Evolutionary conservation across 2,113 vertebrate genomes (phyloP).

Genomic region (Peromyscus leucopus): DNA sequence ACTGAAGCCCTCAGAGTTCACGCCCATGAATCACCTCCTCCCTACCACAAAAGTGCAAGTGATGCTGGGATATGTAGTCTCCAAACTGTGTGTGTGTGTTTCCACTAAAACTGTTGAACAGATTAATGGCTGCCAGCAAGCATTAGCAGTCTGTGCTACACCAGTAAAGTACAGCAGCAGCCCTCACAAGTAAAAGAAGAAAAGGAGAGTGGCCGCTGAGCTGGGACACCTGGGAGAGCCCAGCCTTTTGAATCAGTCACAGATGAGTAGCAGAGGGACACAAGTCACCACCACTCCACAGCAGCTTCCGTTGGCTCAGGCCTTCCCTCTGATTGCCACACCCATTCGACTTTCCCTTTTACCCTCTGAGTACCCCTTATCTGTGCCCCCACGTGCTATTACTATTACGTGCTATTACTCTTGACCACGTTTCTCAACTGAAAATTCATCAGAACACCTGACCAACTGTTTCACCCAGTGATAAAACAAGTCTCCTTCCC

Average conservation of each 20-base stretch:
- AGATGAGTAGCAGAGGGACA: neutral
- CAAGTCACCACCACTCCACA: neutral
- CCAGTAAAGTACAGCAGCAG: neutral
- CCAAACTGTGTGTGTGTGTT: neutral
- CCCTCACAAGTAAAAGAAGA: neutral
- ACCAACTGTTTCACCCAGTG: neutral
- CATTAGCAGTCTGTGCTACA: neutral
- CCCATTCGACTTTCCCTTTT: neutral
- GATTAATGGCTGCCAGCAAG: neutral
- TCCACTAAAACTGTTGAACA: neutral
- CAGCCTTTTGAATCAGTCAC: neutral
- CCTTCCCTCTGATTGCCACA: neutral
- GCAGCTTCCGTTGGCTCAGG: no score
- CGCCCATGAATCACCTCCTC: neutral
- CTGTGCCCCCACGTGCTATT: neutral
- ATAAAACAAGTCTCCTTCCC: neutral
- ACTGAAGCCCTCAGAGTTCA: neutral
- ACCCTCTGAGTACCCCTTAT: neutral
- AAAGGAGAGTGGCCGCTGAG: neutral
- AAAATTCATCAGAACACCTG: neutral
- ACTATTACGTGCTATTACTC: neutral
- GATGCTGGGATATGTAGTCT: no score
- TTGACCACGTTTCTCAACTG: neutral
- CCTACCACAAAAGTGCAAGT: neutral
- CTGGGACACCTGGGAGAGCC: neutral